Evolutionary conservation across 1,140 invertebrate genomes (phyloP), one percentile per base, ranked within the genome.

Genomic region (Nilaparvata lugens): DNA sequence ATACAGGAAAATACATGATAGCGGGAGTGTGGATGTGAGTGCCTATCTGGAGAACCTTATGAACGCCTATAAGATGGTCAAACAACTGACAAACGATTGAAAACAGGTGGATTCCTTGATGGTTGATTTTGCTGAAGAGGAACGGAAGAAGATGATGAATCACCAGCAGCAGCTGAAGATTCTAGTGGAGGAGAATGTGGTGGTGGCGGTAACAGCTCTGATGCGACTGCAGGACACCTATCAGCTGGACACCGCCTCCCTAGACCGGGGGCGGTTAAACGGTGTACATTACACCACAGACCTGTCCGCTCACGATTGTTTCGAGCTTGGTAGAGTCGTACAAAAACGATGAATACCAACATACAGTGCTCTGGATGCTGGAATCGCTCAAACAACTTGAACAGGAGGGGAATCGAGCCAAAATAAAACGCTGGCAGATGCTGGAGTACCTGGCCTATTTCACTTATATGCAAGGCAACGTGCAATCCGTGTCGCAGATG

Each of bases 381-480:
- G 91, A 97, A 76, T 89, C 95, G 4, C 79, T 95, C 67, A 74
- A 81, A 35, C 78, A 83, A 45, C 82, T 82, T 66, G 82, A 85
- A 64, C 76, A 83, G 56, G 84, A 92, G 68, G 81, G 83, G 56
- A 84, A 83, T 62, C 77, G 79, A 66, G 83, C 84, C 42, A 80
- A 79, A 3, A 82, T 86, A 40, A 79, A 78, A 16, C 83, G 86
- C 66, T 82, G 83, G 58, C 92, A 97, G 68, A 89, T 98, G 66
- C 76, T 98, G 11, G 97, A 99, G 74, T 98, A 98, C 75, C 81
- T 98, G 54, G 91, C 95, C 9, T 99, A 97, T 78, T 88, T 93
- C 6, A 87, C 89, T 62, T 98, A 94, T 73, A 90, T 93, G 81
- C 84, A 91, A 78, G 90, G 89, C n/a, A n/a, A n/a, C n/a, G n/a